Conservation (phyloP, 2,888 invertebrate genomes). For the Theretra japonica region DNA sequence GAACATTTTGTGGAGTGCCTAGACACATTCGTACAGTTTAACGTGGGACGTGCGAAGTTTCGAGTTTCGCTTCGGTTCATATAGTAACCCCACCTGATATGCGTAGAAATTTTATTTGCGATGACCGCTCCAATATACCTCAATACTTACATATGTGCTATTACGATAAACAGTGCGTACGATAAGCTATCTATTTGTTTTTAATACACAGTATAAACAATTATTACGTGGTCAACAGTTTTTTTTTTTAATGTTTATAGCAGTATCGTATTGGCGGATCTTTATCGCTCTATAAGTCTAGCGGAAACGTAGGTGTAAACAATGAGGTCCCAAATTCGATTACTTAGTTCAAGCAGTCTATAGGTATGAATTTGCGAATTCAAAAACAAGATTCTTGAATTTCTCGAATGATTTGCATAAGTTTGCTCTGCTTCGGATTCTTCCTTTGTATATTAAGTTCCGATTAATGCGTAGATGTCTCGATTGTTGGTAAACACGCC, state of each 20-base stretch:
- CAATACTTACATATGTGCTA: neutral
- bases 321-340: neutral
- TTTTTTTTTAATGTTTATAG: neutral
- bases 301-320: neutral
- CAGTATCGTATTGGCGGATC: neutral
- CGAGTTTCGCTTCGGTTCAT: no score
- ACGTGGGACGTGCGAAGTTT: no score
- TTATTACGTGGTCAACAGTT: neutral
- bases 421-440: no score
- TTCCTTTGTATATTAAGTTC: no score
- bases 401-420: no score
- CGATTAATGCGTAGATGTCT: no score
- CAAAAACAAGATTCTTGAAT: neutral
- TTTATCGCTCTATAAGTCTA: neutral
- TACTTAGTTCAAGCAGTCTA: neutral
- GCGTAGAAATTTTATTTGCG: no score
- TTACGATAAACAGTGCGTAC: neutral
- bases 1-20: no score
- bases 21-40: no score
- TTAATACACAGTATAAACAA: constrained; percentile 1
- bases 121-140: no score
- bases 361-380: neutral
- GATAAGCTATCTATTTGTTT: constrained; percentile 3
- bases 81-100: no score
- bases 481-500: no score